phyloP scores from a whole-genome alignment of 2,797 vertebrate genomes.

The Ibycter americanus region DNA sequence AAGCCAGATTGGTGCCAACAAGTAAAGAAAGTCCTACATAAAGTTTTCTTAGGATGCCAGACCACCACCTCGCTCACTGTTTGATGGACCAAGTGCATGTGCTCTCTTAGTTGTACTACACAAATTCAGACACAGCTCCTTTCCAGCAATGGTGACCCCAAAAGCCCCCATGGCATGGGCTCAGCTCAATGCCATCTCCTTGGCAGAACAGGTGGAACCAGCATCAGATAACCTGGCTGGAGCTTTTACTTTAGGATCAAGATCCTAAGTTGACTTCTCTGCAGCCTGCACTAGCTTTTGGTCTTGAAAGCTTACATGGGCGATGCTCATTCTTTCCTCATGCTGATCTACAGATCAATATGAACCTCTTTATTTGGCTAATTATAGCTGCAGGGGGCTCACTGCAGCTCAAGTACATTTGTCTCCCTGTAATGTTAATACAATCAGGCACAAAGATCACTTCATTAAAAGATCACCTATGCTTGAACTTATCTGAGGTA shows the following conservation, averaged over 20 bases:
- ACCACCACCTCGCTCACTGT: not conserved
- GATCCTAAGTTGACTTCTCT: not conserved
- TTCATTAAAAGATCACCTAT: constrained; percentile 58
- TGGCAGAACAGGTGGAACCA: not conserved
- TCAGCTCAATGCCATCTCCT: not conserved
- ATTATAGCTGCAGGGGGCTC: constrained; percentile 39
- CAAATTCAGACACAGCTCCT: not conserved
- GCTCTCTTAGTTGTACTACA: not conserved
- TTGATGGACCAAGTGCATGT: not conserved
- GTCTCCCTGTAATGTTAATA: constrained; percentile 49
- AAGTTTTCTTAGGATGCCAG: not conserved
- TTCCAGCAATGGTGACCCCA: not conserved
- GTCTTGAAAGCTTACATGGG: not conserved
- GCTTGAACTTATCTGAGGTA: not conserved
- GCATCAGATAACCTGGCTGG: not conserved
- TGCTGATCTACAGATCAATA: constrained; percentile 35
- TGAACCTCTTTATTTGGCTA: constrained; percentile 39
- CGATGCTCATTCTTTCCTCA: not conserved
- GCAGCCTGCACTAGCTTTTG: not conserved
- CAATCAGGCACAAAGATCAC: constrained; percentile 51
- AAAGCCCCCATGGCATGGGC: not conserved
- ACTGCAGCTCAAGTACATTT: constrained; percentile 1
- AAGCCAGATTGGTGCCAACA: not conserved
- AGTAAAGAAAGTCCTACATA: not conserved
- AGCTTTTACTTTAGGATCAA: not conserved